Evolutionary conservation across 2,888 invertebrate genomes (phyloP).

Genomic region (Ellobium chinense): DNA sequence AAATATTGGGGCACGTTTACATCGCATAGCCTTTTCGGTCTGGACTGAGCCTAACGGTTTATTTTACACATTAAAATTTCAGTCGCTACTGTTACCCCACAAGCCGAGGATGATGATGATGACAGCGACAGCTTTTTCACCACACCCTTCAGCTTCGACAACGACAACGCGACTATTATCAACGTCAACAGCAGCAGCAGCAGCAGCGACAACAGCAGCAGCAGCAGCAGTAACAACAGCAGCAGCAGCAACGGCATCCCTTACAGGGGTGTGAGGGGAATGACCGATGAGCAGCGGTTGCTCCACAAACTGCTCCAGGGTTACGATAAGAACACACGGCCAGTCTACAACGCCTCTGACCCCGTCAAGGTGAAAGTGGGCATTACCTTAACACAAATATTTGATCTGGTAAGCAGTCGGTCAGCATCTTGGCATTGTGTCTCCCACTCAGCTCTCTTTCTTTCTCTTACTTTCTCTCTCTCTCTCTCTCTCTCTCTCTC

Average conservation of each 20-base stretch:
- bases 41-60: too few relatives aligned
- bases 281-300: conserved; percentile 76
- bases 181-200: neutral
- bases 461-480: neutral
- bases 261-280: neutral
- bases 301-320: conserved; percentile 67
- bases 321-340: conserved; percentile 73
- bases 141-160: neutral
- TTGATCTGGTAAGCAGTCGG: conserved; percentile 71
- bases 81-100: neutral
- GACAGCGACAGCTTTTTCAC: neutral
- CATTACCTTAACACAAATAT: conserved; percentile 71
- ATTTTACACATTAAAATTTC: too few relatives aligned
- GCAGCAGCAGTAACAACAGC: neutral
- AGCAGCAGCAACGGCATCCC: neutral
- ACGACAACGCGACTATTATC: neutral
- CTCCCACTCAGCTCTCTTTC: neutral
- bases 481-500: neutral
- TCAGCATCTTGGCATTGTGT: neutral
- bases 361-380: conserved; percentile 72
- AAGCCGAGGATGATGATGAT: neutral
- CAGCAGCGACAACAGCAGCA: neutral
- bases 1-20: too few relatives aligned
- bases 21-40: too few relatives aligned
- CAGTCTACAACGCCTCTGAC: conserved; percentile 74